Conservation (phyloP, 2,113 vertebrate species). For the Semnornis frantzii region DNA sequence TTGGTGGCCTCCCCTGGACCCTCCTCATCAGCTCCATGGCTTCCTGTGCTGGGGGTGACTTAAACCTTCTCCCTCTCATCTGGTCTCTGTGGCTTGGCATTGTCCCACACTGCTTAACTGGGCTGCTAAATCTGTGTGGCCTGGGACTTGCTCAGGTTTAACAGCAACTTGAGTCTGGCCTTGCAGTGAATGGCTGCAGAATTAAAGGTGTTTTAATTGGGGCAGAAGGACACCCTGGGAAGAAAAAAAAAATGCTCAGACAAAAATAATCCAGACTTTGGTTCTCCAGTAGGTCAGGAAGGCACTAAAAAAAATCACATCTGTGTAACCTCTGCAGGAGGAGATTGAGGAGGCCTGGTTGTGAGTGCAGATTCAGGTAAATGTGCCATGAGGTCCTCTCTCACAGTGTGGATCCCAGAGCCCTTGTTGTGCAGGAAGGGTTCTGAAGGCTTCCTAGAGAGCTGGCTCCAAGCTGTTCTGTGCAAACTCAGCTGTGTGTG, state of each 20-base stretch:
- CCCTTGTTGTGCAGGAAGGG: neutral
- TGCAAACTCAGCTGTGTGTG: neutral
- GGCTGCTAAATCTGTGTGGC: neutral
- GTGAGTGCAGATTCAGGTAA: neutral
- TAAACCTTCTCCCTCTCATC: neutral
- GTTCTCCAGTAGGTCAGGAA: neutral
- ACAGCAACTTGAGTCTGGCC: conserved; percentile 18
- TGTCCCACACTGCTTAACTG: neutral
- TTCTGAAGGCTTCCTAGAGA: neutral
- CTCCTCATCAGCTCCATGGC: neutral
- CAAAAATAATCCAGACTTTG: neutral
- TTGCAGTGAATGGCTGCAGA: neutral
- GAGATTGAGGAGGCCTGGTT: neutral
- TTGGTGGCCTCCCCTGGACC: no score
- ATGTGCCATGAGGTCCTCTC: accelerated
- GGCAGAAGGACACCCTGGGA: neutral
- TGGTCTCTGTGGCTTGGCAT: neutral
- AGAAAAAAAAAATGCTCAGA: neutral
- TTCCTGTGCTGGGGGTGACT: neutral
- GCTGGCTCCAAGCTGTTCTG: neutral
- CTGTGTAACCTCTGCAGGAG: neutral
- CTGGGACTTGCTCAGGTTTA: conserved; percentile 22
- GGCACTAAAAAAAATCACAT: neutral
- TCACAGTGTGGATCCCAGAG: neutral
- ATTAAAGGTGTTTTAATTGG: conserved; percentile 43